Conservation (phyloP, 1,140 invertebrate genomes). For the Pteromalus puparum region DNA sequence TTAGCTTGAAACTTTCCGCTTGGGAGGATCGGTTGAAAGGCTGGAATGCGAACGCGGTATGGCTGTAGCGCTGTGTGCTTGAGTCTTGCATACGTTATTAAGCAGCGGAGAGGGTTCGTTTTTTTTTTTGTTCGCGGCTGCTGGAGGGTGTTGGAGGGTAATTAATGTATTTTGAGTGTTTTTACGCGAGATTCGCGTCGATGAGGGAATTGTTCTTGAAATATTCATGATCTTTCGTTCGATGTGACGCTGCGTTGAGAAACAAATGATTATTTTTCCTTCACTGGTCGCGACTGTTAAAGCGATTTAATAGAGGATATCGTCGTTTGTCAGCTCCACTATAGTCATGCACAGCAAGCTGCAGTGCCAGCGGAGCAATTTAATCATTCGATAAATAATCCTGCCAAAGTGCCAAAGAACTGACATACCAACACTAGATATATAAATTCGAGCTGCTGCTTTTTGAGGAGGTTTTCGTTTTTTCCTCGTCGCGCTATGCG, state of each 20-base stretch:
- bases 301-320: neutral
- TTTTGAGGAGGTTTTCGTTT: slow-evolving; percentile 37
- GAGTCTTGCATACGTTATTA: neutral
- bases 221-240: too few species aligned
- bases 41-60: neutral
- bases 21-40: neutral
- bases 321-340: slow-evolving; percentile 8
- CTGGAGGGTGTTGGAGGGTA: neutral
- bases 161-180: too few species aligned
- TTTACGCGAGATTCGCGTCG: too few species aligned
- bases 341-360: neutral
- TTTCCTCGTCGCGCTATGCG: neutral
- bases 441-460: slow-evolving; percentile 13
- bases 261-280: neutral
- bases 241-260: too few species aligned
- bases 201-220: too few species aligned
- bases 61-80: neutral
- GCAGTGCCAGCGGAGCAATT: slow-evolving; percentile 12
- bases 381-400: slow-evolving; percentile 30
- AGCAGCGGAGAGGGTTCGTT: neutral
- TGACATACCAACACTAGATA: too few species aligned
- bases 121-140: neutral
- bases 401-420: slow-evolving; percentile 30
- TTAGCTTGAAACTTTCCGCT: slow-evolving; percentile 1
- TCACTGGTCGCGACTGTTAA: neutral